phyloP scores from a whole-genome alignment of 2,113 vertebrate species.

The Ariopsis seemanni region DNA sequence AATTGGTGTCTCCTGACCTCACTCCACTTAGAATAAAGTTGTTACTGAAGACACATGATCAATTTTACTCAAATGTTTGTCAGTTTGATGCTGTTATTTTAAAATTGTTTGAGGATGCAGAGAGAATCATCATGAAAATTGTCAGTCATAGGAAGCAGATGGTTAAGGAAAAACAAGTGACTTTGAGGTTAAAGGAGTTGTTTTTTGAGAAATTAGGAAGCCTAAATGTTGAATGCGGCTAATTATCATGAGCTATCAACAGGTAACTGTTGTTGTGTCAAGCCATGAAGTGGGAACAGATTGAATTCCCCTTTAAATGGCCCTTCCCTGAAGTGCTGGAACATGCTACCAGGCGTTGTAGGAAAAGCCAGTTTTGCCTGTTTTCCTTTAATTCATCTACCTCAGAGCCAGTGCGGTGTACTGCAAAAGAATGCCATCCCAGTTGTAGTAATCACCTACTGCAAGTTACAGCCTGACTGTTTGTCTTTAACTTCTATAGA shows the following conservation, averaged over 20 bases:
- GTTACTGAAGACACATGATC: not conserved
- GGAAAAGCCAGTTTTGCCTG: conserved; percentile 64
- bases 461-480: conserved; percentile 60
- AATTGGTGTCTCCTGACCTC: not conserved
- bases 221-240: not conserved
- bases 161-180: not conserved
- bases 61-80: not conserved
- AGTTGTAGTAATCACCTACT: conserved; percentile 57
- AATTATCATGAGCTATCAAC: not conserved
- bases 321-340: conserved; percentile 50
- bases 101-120: not conserved
- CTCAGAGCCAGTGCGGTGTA: conserved; percentile 52
- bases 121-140: not conserved
- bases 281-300: conserved; percentile 22
- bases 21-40: not conserved
- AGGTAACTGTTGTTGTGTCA: not conserved
- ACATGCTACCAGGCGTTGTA: conserved; percentile 49
- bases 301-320: conserved; percentile 38
- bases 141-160: not conserved
- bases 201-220: not conserved
- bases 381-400: conserved; percentile 52
- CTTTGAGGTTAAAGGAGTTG: not conserved
- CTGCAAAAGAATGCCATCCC: conserved; percentile 53
- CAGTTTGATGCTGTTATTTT: not conserved
- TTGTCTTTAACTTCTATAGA: conserved; percentile 46